Percentiles rank a stretch among this genome's conserved stretches.
These are phyloP conservation scores for Pseudococcus longispinus DNA, from an alignment of 2,888 invertebrate genomes.

Conservation along the genomic window DNA sequence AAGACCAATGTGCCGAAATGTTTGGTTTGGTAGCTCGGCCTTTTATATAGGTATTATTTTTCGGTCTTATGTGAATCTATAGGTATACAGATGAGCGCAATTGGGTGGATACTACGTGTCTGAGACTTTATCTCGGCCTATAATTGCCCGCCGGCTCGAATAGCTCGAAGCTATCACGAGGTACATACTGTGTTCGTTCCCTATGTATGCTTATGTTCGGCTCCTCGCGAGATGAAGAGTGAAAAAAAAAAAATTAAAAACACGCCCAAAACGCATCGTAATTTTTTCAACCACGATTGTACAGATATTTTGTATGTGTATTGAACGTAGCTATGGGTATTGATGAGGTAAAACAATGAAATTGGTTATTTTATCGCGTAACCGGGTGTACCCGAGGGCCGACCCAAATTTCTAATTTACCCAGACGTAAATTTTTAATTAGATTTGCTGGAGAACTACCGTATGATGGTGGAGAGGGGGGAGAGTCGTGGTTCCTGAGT, in stretches of 20 bases:
- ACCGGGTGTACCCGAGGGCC: not conserved
- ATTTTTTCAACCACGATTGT: not conserved
- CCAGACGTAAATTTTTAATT: not conserved
- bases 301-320: not conserved
- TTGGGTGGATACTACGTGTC: constrained; percentile 22
- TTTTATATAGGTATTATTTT: not conserved
- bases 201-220: not conserved
- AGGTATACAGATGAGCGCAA: not conserved
- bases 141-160: constrained; percentile 5
- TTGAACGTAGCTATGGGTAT: not conserved
- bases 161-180: not conserved
- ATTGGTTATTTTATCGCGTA: not conserved
- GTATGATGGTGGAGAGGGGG: not conserved
- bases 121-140: not conserved
- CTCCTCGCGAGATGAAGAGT: not conserved
- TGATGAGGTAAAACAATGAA: not conserved
- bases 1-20: not conserved
- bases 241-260: not conserved
- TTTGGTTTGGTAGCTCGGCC: not conserved
- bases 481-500: not conserved
- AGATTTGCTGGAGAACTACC: not conserved
- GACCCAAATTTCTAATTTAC: not conserved
- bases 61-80: not conserved
- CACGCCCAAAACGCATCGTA: constrained; percentile 14
- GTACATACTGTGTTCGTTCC: not conserved